These are phyloP conservation scores for Diachrysia chrysitis DNA, from an alignment of 2,888 invertebrate genomes.

Conservation along the genomic window DNA sequence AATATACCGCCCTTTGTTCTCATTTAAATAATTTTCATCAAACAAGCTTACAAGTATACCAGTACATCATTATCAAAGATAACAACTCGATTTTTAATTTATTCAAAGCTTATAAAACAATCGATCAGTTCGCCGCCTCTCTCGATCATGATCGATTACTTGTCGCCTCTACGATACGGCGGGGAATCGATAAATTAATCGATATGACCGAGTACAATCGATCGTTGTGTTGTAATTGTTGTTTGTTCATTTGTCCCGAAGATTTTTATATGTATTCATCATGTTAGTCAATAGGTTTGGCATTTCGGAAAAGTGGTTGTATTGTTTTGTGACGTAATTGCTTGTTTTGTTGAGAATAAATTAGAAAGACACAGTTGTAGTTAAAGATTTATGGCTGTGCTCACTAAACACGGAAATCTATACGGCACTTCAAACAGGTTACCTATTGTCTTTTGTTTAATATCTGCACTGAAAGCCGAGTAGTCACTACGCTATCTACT, in stretches of 20 bases:
- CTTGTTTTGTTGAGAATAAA: slow-evolving; percentile 11
- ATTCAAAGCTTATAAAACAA: slow-evolving; percentile 79
- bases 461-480: too few species aligned
- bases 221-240: slow-evolving; percentile 64
- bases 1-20: slow-evolving; percentile 19
- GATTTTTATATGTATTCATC: slow-evolving; percentile 50
- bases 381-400: neutral
- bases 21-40: slow-evolving; percentile 30
- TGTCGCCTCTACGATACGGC: slow-evolving; percentile 76
- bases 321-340: slow-evolving; percentile 31
- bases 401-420: neutral
- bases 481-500: too few species aligned
- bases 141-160: slow-evolving; percentile 80
- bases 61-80: slow-evolving; percentile 65
- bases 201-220: slow-evolving; percentile 63
- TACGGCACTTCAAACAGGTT: neutral
- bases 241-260: slow-evolving; percentile 60
- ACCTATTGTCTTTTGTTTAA: neutral
- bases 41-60: slow-evolving; percentile 46
- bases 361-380: neutral
- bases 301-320: slow-evolving; percentile 37
- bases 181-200: slow-evolving; percentile 81
- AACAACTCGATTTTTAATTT: slow-evolving; percentile 81
- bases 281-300: slow-evolving; percentile 48
- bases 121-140: slow-evolving; percentile 84